A percentile compares a stretch with the other conserved stretches of the same genome.
These are phyloP conservation scores for Spea bombifrons DNA, from an alignment of 2,113 vertebrate genomes.

Conservation along the genomic window DNA sequence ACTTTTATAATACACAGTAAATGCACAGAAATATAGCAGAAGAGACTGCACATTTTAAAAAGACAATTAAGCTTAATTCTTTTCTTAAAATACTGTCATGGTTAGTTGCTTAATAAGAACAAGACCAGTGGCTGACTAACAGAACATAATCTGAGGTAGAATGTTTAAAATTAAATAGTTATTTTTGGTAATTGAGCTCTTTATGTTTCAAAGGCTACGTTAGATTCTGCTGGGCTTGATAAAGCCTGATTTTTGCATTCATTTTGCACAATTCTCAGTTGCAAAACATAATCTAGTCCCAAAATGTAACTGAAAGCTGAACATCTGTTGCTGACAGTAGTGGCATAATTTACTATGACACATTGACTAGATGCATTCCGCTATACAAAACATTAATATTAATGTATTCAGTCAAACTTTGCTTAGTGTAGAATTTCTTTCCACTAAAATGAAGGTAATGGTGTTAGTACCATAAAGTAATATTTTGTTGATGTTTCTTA, in stretches of 20 bases:
- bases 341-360: background rate
- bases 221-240: background rate
- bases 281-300: background rate
- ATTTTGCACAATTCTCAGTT: background rate
- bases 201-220: background rate
- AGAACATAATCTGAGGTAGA: background rate
- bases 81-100: background rate
- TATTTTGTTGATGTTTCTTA: background rate
- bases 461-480: background rate
- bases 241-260: background rate
- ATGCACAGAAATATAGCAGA: background rate
- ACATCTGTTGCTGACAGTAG: slow-evolving; percentile 2
- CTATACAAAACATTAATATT: slow-evolving; percentile 2
- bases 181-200: background rate
- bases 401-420: background rate
- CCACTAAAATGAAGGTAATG: background rate
- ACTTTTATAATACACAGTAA: background rate
- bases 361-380: background rate
- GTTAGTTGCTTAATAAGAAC: background rate
- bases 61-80: too few species aligned
- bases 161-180: background rate
- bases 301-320: background rate
- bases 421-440: background rate
- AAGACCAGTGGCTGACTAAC: background rate
- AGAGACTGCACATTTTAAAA: background rate